These are phyloP conservation scores for Apodemia hepburni DNA, from an alignment of 2,888 invertebrate genomes.

Conservation along the genomic window DNA sequence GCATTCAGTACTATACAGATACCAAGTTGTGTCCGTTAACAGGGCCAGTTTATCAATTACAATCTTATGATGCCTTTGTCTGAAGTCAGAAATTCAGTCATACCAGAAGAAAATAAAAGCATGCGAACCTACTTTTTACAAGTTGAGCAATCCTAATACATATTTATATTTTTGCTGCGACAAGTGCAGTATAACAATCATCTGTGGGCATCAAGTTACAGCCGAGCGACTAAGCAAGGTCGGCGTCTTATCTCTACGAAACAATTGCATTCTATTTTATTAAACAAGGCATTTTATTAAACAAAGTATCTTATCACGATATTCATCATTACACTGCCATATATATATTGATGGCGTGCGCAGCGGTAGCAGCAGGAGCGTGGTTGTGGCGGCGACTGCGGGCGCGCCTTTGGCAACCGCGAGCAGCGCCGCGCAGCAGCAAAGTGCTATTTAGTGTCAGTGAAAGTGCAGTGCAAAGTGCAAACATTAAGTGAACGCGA, in stretches of 20 bases:
- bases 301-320: background rate
- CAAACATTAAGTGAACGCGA: background rate
- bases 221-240: too few relatives aligned
- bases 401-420: background rate
- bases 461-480: background rate
- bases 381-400: background rate
- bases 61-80: background rate
- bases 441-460: background rate
- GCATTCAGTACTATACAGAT: background rate
- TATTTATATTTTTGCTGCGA: background rate
- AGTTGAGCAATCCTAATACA: background rate
- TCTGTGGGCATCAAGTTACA: background rate
- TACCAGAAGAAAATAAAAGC: background rate
- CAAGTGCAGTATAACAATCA: background rate
- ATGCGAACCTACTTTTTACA: background rate
- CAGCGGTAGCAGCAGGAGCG: background rate
- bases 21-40: background rate
- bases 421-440: background rate
- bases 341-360: background rate
- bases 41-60: background rate
- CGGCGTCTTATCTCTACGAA: too few relatives aligned
- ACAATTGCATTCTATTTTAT: too few relatives aligned
- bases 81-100: background rate
- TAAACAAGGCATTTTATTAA: background rate
- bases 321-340: slow-evolving; percentile 1